phyloP scores from a whole-genome alignment of 92 coral and sea anemone genomes.

The Phenganax stokvisi region DNA sequence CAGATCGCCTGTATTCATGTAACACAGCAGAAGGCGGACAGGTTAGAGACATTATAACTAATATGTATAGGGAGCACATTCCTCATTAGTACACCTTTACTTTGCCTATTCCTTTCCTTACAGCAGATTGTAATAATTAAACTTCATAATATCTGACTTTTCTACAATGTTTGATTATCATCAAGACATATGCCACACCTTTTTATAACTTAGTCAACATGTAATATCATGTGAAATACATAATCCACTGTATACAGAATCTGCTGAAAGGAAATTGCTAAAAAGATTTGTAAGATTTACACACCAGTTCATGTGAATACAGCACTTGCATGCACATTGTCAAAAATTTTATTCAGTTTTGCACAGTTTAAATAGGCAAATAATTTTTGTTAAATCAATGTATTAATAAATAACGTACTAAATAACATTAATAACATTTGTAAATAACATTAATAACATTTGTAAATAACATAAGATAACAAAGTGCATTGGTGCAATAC shows the following conservation, averaged over 20 bases:
- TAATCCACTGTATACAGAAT: not conserved
- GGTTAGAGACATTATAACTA: constrained; percentile 17
- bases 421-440: no score
- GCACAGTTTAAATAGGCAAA: not conserved
- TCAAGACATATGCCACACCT: no score
- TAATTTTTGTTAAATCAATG: no score
- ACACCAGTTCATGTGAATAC: not conserved
- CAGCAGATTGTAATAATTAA: not conserved
- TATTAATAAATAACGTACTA: no score
- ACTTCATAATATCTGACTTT: no score
- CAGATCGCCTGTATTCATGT: constrained; percentile 13
- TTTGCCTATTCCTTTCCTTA: not conserved
- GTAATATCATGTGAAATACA: not conserved
- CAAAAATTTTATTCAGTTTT: not conserved
- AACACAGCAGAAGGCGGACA: constrained; percentile 5
- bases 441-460: no score
- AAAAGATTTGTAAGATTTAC: not conserved
- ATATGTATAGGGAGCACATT: constrained; percentile 12
- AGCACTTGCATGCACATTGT: not conserved
- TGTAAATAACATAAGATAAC: no score
- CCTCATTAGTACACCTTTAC: not conserved
- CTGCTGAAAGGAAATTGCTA: not conserved
- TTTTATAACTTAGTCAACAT: not conserved
- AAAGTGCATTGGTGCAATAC: no score
- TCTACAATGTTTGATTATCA: no score